Conservation (phyloP, 2,888 invertebrate species). For the Agapetus fuscipes region DNA sequence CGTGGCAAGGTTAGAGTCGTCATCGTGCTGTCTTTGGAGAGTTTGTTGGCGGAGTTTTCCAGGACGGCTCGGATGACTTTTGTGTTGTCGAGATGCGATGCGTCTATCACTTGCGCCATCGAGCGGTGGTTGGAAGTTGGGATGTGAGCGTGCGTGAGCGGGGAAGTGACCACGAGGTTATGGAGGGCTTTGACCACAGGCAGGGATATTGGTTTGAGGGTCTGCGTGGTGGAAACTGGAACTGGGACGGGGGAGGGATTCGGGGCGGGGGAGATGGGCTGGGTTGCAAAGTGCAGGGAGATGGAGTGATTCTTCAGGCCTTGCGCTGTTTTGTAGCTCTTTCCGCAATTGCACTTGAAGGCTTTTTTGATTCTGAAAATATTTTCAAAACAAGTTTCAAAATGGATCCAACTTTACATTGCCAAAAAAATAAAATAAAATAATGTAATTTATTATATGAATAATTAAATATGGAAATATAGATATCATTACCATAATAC, state of each 20-base stretch:
- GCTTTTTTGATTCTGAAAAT: conserved; percentile 63
- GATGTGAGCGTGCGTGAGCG: conserved; percentile 7
- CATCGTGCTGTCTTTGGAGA: conserved; percentile 29
- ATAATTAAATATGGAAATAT: not conserved
- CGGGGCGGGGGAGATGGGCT: conserved; percentile 17
- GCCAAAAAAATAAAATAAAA: not conserved
- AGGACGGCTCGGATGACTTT: conserved; percentile 34
- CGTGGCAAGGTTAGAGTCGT: conserved; percentile 37
- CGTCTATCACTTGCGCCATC: conserved; percentile 26
- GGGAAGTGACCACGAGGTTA: conserved; percentile 14
- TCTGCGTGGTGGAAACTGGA: conserved; percentile 20
- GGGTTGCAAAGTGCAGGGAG: conserved; percentile 21
- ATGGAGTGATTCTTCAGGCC: conserved; percentile 65
- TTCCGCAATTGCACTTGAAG: conserved; percentile 76
- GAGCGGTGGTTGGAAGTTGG: conserved; percentile 29
- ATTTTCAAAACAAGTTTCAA: conserved; percentile 9
- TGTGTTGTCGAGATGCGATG: conserved; percentile 29
- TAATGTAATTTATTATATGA: not conserved
- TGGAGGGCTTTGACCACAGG: conserved; percentile 19
- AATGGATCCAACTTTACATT: not conserved
- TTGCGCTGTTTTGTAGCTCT: conserved; percentile 74
- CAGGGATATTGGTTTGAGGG: conserved; percentile 22
- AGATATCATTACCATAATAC: not conserved
- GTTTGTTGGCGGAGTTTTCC: conserved; percentile 36
- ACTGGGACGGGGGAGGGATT: conserved; percentile 19